Conservation (phyloP, 2,113 vertebrate genomes). For the Heliornis fulica region DNA sequence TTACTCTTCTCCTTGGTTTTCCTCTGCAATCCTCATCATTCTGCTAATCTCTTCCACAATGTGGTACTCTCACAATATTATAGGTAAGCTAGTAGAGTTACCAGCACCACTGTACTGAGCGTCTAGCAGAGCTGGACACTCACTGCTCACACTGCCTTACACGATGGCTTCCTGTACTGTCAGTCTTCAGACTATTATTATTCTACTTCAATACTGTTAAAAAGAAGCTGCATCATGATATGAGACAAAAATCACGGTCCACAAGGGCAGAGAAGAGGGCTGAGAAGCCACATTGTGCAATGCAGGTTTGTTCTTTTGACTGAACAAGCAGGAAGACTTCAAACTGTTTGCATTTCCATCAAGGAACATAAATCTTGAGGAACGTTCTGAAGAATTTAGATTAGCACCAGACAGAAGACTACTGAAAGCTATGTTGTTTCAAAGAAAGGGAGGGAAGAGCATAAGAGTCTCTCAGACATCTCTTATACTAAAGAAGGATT, state of each 20-base stretch:
- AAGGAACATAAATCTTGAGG: not conserved
- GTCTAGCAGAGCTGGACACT: not conserved
- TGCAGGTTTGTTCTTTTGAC: not conserved
- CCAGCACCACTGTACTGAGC: not conserved
- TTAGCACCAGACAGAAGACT: not conserved
- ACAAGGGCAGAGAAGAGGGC: not conserved
- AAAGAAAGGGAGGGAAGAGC: not conserved
- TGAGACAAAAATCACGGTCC: not conserved
- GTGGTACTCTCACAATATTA: not conserved
- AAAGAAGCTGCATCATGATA: not conserved
- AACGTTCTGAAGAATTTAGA: not conserved
- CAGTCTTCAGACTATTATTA: not conserved
- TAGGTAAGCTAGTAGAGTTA: not conserved
- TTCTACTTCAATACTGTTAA: not conserved
- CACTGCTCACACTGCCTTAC: not conserved
- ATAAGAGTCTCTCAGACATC: not conserved
- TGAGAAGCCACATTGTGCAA: not conserved
- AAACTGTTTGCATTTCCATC: not conserved
- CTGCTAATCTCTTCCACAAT: not conserved
- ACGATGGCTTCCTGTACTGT: not conserved
- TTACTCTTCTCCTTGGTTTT: not conserved
- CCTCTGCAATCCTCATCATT: not conserved
- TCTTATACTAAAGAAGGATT: not conserved
- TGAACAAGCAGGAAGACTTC: not conserved
- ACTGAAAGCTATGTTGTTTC: not conserved